A percentile compares a stretch with the other conserved stretches of the same genome.
phyloP scores from a whole-genome alignment of 1,140 invertebrate species.

The Scylla paramamosain region DNA sequence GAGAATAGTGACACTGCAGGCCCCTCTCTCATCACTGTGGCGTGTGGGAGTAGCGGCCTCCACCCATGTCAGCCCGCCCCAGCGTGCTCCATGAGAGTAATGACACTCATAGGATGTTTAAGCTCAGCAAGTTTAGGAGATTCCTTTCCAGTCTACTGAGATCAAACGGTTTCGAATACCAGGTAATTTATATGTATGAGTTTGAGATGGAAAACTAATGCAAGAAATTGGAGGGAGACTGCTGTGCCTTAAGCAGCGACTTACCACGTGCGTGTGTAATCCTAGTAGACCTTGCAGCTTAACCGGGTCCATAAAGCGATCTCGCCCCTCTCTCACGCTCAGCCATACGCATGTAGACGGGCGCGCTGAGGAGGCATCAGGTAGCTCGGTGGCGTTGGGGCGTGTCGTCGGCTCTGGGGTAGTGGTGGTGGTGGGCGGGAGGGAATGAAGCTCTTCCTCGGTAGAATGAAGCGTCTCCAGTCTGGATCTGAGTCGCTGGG shows the following conservation, averaged over 20 bases:
- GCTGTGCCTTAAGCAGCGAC: not conserved
- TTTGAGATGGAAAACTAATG: not conserved
- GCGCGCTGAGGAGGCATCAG: not conserved
- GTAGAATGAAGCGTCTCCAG: not conserved
- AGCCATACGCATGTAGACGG: constrained; percentile 38
- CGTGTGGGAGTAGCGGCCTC: too few relatives aligned
- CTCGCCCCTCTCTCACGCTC: not conserved
- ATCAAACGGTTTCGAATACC: not conserved
- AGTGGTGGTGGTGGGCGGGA: not conserved
- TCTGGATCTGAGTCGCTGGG: not conserved
- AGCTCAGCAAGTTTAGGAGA: not conserved
- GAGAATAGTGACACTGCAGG: too few relatives aligned
- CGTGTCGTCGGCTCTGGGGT: not conserved
- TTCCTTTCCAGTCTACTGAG: not conserved
- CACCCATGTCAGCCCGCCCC: too few relatives aligned
- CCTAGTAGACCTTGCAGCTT: constrained; percentile 40
- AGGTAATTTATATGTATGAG: not conserved
- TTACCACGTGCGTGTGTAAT: not conserved
- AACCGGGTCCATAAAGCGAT: constrained; percentile 29
- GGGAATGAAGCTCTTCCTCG: not conserved
- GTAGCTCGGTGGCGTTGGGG: not conserved
- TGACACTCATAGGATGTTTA: not conserved
- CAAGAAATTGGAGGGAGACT: not conserved
- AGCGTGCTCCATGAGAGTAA: too few relatives aligned
- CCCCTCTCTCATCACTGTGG: too few relatives aligned